A percentile compares a stretch with the other conserved stretches of the same genome.
phyloP scores from a whole-genome alignment of 2,797 vertebrate species.

The Podarcis lilfordi region DNA sequence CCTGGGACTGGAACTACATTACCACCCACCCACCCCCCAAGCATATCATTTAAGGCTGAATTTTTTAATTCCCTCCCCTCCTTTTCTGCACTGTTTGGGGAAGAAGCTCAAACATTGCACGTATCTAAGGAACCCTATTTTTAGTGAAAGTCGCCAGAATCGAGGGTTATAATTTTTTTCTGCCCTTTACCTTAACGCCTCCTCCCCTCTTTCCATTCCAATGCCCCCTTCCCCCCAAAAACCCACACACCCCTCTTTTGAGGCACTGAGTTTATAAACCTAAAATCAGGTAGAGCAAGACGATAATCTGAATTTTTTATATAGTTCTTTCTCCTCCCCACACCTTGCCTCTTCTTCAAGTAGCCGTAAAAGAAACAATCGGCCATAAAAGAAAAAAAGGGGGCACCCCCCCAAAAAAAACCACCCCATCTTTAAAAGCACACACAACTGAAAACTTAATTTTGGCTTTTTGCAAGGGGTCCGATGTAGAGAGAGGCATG shows the following conservation, averaged over 20 bases:
- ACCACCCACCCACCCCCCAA: conserved; percentile 25
- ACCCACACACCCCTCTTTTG: background rate
- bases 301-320: background rate
- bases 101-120: conserved; percentile 32
- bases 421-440: background rate
- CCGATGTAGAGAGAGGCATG: no score
- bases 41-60: conserved; percentile 63
- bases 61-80: background rate
- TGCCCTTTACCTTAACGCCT: background rate
- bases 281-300: background rate
- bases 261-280: conserved; percentile 12
- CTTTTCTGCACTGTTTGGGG: conserved; percentile 19
- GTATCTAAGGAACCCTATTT: background rate
- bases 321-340: background rate
- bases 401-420: background rate
- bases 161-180: background rate
- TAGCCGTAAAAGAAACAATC: background rate
- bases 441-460: background rate
- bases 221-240: no score
- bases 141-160: background rate
- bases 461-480: background rate
- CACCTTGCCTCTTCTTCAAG: background rate
- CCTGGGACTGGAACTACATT: conserved; percentile 20
- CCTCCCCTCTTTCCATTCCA: background rate
- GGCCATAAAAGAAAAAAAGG: no score